Evolutionary conservation across 1,140 invertebrate species (phyloP).

Genomic region (Leptopilina clavipes): DNA sequence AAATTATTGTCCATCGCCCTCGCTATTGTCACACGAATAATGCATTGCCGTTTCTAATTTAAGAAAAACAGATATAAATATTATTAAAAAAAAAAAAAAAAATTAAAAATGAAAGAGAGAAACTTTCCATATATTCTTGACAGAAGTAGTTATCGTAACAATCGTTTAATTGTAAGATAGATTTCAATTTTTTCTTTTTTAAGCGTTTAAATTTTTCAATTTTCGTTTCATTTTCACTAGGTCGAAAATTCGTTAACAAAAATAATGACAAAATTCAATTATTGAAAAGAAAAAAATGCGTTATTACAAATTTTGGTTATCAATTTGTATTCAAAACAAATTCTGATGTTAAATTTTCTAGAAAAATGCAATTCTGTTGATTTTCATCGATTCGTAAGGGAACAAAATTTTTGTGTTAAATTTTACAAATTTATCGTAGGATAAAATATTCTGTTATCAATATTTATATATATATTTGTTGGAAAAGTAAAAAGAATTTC

Average conservation of each 20-base stretch:
- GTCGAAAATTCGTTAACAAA: not conserved
- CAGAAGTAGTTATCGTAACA: constrained; percentile 19
- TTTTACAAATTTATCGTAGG: too few species aligned
- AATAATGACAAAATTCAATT: not conserved
- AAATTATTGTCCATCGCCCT: constrained; percentile 29
- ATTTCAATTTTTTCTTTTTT: not conserved
- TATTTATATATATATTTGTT: too few species aligned
- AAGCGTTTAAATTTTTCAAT: not conserved
- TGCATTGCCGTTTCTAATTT: constrained; percentile 11
- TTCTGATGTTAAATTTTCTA: too few species aligned
- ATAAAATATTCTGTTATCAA: too few species aligned
- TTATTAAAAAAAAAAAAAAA: not conserved
- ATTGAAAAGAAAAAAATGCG: too few species aligned
- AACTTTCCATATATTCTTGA: constrained; percentile 21
- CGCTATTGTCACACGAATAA: constrained; percentile 28
- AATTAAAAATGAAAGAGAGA: not conserved
- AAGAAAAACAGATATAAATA: constrained; percentile 13
- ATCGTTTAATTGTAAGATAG: constrained; percentile 27
- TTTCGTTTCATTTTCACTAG: not conserved
- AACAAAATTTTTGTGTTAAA: too few species aligned
- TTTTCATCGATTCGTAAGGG: too few species aligned
- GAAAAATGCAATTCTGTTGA: too few species aligned
- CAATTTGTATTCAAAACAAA: too few species aligned
- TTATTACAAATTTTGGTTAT: too few species aligned
- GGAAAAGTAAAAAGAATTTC: too few species aligned